Conservation (phyloP, 2,888 invertebrate species). For the Lithosia quadra region DNA sequence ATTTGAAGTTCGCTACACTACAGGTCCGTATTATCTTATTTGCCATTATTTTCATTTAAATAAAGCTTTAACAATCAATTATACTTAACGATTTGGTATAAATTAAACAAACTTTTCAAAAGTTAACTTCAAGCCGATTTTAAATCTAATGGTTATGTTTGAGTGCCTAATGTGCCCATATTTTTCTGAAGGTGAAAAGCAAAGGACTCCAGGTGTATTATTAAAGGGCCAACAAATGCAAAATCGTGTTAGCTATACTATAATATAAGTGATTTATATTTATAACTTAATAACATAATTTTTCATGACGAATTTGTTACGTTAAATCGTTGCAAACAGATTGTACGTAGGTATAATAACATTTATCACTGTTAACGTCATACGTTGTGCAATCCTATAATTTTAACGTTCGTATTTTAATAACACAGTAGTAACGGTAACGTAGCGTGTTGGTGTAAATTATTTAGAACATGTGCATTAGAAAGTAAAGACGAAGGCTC, state of each 20-base stretch:
- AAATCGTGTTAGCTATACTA: neutral
- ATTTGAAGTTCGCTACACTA: too few relatives aligned
- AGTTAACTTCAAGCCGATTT: too few relatives aligned
- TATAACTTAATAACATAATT: neutral
- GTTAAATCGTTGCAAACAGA: slow-evolving; percentile 22
- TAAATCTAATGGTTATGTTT: neutral
- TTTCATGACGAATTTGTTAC: slow-evolving; percentile 10
- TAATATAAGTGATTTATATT: neutral
- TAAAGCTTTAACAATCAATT: too few relatives aligned
- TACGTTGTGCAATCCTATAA: slow-evolving; percentile 41
- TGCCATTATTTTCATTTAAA: too few relatives aligned
- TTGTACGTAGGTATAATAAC: slow-evolving; percentile 21
- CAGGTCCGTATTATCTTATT: too few relatives aligned
- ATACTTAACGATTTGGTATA: too few relatives aligned
- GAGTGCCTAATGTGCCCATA: too few relatives aligned
- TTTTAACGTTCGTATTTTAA: slow-evolving; percentile 42
- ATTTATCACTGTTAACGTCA: slow-evolving; percentile 39
- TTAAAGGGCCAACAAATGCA: too few relatives aligned
- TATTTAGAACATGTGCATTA: slow-evolving; percentile 56
- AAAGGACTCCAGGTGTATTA: too few relatives aligned
- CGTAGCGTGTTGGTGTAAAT: slow-evolving; percentile 45
- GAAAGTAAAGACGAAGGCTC: slow-evolving; percentile 53
- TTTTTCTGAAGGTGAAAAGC: neutral
- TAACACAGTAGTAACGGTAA: slow-evolving; percentile 41
- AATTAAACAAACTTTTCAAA: too few relatives aligned